These are phyloP conservation scores for Bubo blakistoni DNA, from an alignment of 2,113 vertebrate genomes.

Conservation along the genomic window DNA sequence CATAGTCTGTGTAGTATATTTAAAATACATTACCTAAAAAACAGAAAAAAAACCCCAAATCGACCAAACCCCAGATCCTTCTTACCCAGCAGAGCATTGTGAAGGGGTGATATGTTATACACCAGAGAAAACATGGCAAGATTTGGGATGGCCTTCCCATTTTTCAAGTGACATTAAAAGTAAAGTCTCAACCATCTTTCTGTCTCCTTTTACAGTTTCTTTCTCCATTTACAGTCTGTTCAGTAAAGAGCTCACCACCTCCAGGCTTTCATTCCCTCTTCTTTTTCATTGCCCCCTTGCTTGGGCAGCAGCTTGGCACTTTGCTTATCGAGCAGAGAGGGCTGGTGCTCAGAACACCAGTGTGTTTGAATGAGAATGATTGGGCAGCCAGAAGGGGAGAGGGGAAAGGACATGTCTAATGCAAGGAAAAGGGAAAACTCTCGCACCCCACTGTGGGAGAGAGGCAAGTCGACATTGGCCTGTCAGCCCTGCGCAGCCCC, in stretches of 20 bases:
- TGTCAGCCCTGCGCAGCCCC: no score
- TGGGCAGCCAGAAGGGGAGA: not conserved
- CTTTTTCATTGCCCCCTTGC: not conserved
- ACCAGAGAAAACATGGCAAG: not conserved
- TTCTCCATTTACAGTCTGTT: not conserved
- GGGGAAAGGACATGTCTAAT: not conserved
- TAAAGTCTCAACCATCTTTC: not conserved
- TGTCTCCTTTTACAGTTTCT: not conserved
- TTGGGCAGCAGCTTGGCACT: not conserved
- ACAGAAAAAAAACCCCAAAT: fast-evolving
- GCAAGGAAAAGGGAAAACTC: not conserved
- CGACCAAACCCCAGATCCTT: not conserved
- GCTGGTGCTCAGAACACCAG: not conserved
- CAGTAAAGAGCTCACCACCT: not conserved
- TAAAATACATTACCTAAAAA: not conserved
- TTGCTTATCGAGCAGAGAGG: not conserved
- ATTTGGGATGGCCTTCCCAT: not conserved
- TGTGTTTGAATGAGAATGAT: not conserved
- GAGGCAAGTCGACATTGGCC: no score
- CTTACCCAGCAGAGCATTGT: not conserved
- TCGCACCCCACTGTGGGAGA: no score
- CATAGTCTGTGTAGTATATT: not conserved
- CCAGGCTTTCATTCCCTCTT: not conserved
- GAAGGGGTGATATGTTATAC: not conserved
- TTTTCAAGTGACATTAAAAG: not conserved